Evolutionary conservation across 2,797 vertebrate species (phyloP), one percentile per base, ranked within the genome.

Genomic region (Lepus oiostolus): DNA sequence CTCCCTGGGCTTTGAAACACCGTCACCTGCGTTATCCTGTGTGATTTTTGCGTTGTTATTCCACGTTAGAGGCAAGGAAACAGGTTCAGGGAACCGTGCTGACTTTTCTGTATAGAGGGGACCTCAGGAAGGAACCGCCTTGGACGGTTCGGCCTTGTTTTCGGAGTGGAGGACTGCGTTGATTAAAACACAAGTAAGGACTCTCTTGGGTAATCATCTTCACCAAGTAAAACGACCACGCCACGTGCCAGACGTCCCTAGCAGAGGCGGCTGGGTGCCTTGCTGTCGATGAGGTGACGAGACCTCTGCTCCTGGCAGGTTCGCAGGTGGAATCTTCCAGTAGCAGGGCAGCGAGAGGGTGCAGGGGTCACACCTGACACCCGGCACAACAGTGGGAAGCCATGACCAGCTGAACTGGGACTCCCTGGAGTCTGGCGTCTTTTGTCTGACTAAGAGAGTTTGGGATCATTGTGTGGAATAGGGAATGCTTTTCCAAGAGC

Each of bases 371-470:
- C 7, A 22, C 22, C 67, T 14, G 67, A 86, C 50, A 50, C 42
- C 22, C 32, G 12, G 21, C 19, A 30, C 16, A 22, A 47, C 9
- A 13, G 71, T 68, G 76, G 72, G 83, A 88, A 50, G 8, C 7
- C 60, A 67, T 54, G 63, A 28, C 17, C 65, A 28, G 16, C 19
- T 83, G 82, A 28, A n/a, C 24, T 86, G 32, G 88, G 75, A 79
- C 26, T 92, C n/a, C 68, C 42, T 63, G 81, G 54, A 85, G 28
- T 77, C 60, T 32, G 5, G 21, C 13, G 84, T 68, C 77, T 95
- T 93, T 42, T 75, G 88, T 86, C 90, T 76, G 8, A 14, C 65
- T 84, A 54, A 93, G 79, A 88, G 86, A 75, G 87, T 68, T 24
- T 21, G 22, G 80, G 76, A 52, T 22, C 7, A 13, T 76, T 35